Conservation (phyloP, 1,140 invertebrate genomes). For the Aphelinus certus region DNA sequence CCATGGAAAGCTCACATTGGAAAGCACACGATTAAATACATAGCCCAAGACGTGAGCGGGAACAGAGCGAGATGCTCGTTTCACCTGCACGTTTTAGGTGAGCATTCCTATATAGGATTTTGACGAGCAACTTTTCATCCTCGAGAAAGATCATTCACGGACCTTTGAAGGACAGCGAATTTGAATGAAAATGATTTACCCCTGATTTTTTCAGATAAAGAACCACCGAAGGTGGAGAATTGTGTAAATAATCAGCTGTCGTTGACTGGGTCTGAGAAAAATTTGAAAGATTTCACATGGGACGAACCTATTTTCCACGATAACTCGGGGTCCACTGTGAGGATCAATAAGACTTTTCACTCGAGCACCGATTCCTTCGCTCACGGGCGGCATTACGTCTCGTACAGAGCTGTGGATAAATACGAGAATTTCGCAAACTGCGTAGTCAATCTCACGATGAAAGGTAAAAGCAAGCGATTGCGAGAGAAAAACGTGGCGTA, state of each 20-base stretch:
- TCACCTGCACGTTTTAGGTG: conserved; percentile 66
- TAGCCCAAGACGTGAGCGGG: conserved; percentile 66
- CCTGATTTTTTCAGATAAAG: conserved; percentile 64
- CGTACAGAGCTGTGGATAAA: conserved; percentile 70
- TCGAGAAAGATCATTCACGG: neutral
- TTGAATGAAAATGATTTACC: neutral
- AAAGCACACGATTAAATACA: conserved; percentile 63
- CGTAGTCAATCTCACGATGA: conserved; percentile 71
- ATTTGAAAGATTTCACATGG: conserved; percentile 67
- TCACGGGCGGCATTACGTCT: conserved; percentile 68
- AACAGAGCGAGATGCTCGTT: conserved; percentile 69
- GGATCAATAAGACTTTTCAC: conserved; percentile 53
- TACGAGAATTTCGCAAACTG: conserved; percentile 72
- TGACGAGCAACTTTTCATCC: too few relatives aligned
- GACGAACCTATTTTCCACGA: conserved; percentile 76
- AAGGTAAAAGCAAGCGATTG: conserved; percentile 63
- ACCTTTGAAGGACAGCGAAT: conserved; percentile 1
- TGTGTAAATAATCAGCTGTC: conserved; percentile 71
- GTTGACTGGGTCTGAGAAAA: conserved; percentile 59
- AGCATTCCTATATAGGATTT: conserved; percentile 13
- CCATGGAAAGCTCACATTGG: conserved; percentile 63
- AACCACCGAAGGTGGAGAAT: conserved; percentile 72
- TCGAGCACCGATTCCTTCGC: conserved; percentile 60
- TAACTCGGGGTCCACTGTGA: conserved; percentile 69
- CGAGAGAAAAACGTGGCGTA: too few relatives aligned